These are phyloP conservation scores for Larimichthys crocea DNA, from an alignment of 2,113 vertebrate species.

Conservation along the genomic window DNA sequence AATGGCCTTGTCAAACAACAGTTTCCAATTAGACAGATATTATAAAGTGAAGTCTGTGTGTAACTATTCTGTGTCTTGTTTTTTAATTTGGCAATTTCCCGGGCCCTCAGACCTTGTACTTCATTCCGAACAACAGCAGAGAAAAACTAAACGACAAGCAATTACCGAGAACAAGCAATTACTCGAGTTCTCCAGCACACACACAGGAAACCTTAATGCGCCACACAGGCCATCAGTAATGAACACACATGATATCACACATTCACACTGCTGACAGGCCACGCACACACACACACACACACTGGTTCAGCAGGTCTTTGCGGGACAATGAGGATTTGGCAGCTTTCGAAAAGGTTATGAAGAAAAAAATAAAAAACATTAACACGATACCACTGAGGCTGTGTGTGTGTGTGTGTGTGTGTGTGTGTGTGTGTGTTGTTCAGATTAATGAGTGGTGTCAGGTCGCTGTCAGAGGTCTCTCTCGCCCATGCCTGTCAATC, in stretches of 20 bases:
- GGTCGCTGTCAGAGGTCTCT: slow-evolving; percentile 41
- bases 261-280: not conserved
- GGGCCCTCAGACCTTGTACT: not conserved
- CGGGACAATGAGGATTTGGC: slow-evolving; percentile 11
- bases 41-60: not conserved
- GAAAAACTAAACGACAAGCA: slow-evolving; percentile 24
- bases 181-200: slow-evolving; percentile 2
- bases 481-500: slow-evolving; percentile 23
- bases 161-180: slow-evolving; percentile 29
- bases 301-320: not conserved
- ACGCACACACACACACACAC: slow-evolving; percentile 12
- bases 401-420: not conserved
- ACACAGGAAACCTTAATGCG: not conserved
- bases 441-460: slow-evolving; percentile 49
- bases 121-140: slow-evolving; percentile 6
- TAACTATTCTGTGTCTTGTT: not conserved
- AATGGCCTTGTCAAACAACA: slow-evolving; percentile 20
- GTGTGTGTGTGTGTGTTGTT: slow-evolving; percentile 4
- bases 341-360: slow-evolving; percentile 9
- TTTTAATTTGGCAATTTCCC: slow-evolving; percentile 19
- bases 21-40: not conserved
- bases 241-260: not conserved
- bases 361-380: slow-evolving; percentile 1
- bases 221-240: not conserved
- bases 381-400: not conserved